Base-by-base conservation (phyloP, 2,113 vertebrate species). In the Tragelaphus buxtoni region DNA sequence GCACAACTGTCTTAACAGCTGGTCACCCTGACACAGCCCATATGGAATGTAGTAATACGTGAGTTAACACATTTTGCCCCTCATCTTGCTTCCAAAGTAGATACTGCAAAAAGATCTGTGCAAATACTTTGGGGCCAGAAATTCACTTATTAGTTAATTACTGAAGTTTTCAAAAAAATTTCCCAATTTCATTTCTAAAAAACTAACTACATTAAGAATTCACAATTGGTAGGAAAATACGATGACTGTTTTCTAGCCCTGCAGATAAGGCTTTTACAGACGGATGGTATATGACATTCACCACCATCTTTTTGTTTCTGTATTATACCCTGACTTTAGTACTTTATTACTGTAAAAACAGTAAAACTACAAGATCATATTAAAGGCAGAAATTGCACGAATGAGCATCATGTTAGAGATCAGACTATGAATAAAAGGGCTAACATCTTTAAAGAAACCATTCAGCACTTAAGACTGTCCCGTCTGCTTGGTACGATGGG, bases 131-230 rank as follows among this genome's bases (percentile, higher is more conserved):
- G 12, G 26, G 30, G 4, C 0, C 16, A 5, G 28, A 76, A 90
- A 89, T 65, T 47, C 18, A 79, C 45, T 79, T 90, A 90, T 35
- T 60, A 7, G 56, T 84, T 84, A 65, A 95, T 85, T 35, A 53
- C 5, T 76, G 2, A 81, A 77, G 26, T 24, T 89, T 97, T 92
- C 63, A 56, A 3, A 72, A 72, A 79, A 72, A 39, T 35, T 10
- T 96, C 35, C 22, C 22, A 93, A 74, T 28, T 82, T 39, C 22
- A 53, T 86, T 84, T 94, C 53, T 77, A 11, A 91, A 69, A 76
- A 90, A 63, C 26, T 88, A 94, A 74, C n/a, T 90, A 28, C 45
- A 90, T 53, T 77, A 94, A 84, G 11, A 72, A 82, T 55, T 97
- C 61, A 65, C n/a, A 55, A 56, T 12, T 81, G 72, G 20, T 35